These are phyloP conservation scores for Baronia brevicornis DNA, from an alignment of 2,888 invertebrate genomes.

Conservation along the genomic window DNA sequence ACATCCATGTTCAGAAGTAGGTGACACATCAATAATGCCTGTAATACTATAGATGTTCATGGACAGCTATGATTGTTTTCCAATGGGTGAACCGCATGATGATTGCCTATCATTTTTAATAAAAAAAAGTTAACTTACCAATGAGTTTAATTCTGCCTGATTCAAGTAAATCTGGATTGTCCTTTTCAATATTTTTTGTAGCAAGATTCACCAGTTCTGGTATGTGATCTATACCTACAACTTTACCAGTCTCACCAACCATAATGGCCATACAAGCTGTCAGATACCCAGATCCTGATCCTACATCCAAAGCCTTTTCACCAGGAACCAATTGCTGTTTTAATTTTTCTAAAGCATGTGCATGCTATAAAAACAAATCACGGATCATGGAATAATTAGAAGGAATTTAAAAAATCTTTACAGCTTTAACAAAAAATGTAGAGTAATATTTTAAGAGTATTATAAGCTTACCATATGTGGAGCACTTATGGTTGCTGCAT, in stretches of 20 bases:
- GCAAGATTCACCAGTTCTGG: conserved; percentile 85
- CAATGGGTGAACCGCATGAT: too few species aligned
- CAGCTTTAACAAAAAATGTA: neutral
- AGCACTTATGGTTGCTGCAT: conserved; percentile 95
- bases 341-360: conserved; percentile 90
- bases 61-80: too few species aligned
- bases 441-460: neutral
- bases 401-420: neutral
- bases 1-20: too few species aligned
- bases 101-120: too few species aligned
- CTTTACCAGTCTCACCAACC: conserved; percentile 80
- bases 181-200: conserved; percentile 83
- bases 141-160: conserved; percentile 81
- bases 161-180: conserved; percentile 81
- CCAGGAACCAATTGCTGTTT: conserved; percentile 85
- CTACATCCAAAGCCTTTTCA: conserved; percentile 90
- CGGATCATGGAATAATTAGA: neutral
- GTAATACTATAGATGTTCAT: too few species aligned
- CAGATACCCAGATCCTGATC: conserved; percentile 95
- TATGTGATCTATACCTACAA: conserved; percentile 94
- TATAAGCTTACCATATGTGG: conserved; percentile 90
- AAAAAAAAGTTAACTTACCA: conserved; percentile 67
- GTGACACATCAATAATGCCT: too few species aligned
- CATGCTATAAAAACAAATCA: conserved; percentile 78
- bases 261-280: conserved; percentile 93